Evolutionary conservation across 2,888 invertebrate species (phyloP).

Genomic region (Lasioglossum malachurum): DNA sequence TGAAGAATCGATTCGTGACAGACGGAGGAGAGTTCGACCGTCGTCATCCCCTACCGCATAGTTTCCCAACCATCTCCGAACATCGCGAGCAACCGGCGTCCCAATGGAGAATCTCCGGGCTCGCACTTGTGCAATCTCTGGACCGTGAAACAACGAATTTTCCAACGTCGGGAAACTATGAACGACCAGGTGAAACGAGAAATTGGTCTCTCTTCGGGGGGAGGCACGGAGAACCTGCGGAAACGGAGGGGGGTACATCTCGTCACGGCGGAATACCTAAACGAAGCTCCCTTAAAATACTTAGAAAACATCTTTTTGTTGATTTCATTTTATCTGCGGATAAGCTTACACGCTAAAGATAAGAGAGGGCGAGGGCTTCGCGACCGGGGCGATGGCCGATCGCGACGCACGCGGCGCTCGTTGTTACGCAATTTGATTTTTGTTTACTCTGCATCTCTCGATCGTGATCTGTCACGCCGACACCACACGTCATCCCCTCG

Average conservation of each 20-base stretch:
- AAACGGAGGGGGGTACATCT: background rate
- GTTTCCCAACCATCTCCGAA: background rate
- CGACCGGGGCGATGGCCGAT: constrained; percentile 15
- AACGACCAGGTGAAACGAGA: background rate
- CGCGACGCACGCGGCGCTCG: background rate
- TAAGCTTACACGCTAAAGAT: constrained; percentile 47
- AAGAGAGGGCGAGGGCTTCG: constrained; percentile 20
- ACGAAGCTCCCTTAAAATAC: constrained; percentile 50
- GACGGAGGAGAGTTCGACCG: background rate
- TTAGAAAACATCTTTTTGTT: constrained; percentile 43
- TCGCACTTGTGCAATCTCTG: background rate
- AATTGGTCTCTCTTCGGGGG: background rate
- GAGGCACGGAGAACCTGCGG: background rate
- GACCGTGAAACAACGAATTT: background rate
- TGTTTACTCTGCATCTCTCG: background rate
- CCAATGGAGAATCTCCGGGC: background rate
- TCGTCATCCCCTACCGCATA: background rate
- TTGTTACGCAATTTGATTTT: constrained; percentile 8
- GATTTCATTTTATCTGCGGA: constrained; percentile 13
- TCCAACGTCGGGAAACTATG: background rate
- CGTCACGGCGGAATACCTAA: constrained; percentile 21
- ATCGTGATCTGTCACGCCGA: background rate
- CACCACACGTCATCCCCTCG: background rate
- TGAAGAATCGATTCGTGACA: background rate
- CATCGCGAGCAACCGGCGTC: too few species aligned